A percentile compares a stretch with the other conserved stretches of the same genome.
Conservation (phyloP, 2,797 vertebrate genomes). For the Pangasius djambal region DNA sequence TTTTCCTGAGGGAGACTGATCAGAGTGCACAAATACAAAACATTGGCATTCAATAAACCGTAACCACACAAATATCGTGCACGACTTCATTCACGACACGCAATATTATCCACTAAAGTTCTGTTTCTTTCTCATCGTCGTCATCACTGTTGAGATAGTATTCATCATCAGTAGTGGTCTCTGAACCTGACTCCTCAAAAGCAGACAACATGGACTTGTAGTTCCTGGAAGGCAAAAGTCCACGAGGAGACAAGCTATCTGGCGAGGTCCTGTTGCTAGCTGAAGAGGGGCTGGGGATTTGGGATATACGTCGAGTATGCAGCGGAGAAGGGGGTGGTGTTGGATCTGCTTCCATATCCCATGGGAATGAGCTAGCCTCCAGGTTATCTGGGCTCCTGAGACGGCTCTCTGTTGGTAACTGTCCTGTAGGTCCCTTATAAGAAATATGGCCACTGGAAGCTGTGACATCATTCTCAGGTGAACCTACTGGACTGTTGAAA, state of each 20-base stretch:
- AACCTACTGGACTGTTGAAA: conserved; percentile 30
- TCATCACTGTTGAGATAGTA: conserved; percentile 83
- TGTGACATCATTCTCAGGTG: conserved; percentile 17
- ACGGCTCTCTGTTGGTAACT: conserved; percentile 23
- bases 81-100: neutral
- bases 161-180: conserved; percentile 91
- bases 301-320: conserved; percentile 68
- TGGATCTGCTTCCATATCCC: conserved; percentile 67
- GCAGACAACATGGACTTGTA: conserved; percentile 69
- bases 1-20: conserved; percentile 9
- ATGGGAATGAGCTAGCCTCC: conserved; percentile 60
- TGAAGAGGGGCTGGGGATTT: conserved; percentile 66
- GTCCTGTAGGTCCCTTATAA: conserved; percentile 37
- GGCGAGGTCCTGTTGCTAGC: conserved; percentile 62
- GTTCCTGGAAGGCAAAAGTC: conserved; percentile 67
- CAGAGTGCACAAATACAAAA: conserved; percentile 27
- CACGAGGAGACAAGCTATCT: conserved; percentile 68
- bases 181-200: conserved; percentile 81
- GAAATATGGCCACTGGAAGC: conserved; percentile 16
- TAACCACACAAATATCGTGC: conserved; percentile 3
- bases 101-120: conserved; percentile 73
- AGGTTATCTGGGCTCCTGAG: conserved; percentile 55
- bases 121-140: conserved; percentile 87
- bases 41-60: neutral
- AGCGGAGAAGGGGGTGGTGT: conserved; percentile 76